These are phyloP conservation scores for Australoheros scitulus DNA, from an alignment of 2,113 vertebrate genomes.

Conservation along the genomic window DNA sequence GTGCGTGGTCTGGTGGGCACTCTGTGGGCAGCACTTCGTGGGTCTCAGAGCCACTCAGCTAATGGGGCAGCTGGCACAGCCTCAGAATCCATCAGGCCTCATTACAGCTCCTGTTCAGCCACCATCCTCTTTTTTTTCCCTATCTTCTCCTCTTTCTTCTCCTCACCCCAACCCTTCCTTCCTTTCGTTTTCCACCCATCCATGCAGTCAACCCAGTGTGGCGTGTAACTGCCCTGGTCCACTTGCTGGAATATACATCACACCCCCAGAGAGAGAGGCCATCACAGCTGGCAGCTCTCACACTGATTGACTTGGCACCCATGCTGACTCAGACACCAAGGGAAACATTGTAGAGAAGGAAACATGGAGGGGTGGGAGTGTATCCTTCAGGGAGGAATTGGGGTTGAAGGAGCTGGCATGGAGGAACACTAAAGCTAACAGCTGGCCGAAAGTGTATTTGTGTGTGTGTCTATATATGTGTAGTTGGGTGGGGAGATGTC, in stretches of 20 bases:
- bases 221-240: slow-evolving; percentile 48
- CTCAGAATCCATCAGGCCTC: slow-evolving; percentile 76
- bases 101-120: slow-evolving; percentile 59
- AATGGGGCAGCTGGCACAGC: slow-evolving; percentile 79
- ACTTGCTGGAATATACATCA: slow-evolving; percentile 70
- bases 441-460: slow-evolving; percentile 60
- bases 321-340: slow-evolving; percentile 66
- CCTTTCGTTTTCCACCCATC: slow-evolving; percentile 48
- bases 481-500: slow-evolving; percentile 34
- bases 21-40: slow-evolving; percentile 44
- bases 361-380: slow-evolving; percentile 40
- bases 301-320: slow-evolving; percentile 78
- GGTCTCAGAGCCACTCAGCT: slow-evolving; percentile 73
- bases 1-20: slow-evolving; percentile 54
- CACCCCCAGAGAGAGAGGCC: slow-evolving; percentile 43
- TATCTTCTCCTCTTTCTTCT: slow-evolving; percentile 31
- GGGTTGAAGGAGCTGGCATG: neutral
- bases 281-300: slow-evolving; percentile 78
- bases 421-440: slow-evolving; percentile 40
- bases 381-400: neutral
- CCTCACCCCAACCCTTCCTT: slow-evolving; percentile 20
- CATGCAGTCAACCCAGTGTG: slow-evolving; percentile 46
- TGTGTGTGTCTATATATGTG: neutral
- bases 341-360: slow-evolving; percentile 62
- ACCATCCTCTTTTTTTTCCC: slow-evolving; percentile 24